Base-by-base conservation (phyloP, 1,140 invertebrate genomes). In the Drosophila tani region DNA sequence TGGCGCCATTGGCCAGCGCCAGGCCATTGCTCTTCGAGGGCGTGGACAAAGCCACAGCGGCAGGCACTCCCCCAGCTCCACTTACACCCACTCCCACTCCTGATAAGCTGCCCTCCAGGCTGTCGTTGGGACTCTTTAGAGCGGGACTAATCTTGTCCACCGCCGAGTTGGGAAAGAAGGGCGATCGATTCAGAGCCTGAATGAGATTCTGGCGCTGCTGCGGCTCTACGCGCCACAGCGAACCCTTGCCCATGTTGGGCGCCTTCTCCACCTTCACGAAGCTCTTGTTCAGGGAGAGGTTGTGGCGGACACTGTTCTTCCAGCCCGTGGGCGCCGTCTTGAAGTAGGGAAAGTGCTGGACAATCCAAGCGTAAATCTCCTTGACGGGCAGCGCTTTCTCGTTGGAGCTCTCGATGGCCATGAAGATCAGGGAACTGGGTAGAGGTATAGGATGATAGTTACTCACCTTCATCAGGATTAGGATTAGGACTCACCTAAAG, bases 361-460 rank as follows among this genome's bases (percentile, higher is more conserved):
- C 94, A 71, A 99, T 99, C 98, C 98, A 99, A n/a, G 97, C 96
- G 91, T 99, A 99, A 79, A 99, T 99, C 93, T 99, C 98, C 91
- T 98, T 98, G 0, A 99, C 98, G 2, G 98, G 98, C 60, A 99
- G 92, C 7, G 97, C 97, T 92, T 98, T 97, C 47, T 96, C 95
- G 5, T 96, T 95, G 0, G 97, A 98, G 76, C 98, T 97, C 93
- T 99, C 98, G 76, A 99, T 98, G 19, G 98, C 98, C 98, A 99
- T 99, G 93, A 99, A 99, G 83, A 99, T 99, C 40, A 99, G 95
- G 93, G 97, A 98, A 71, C 97, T 98, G 93, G 0, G 3, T 12
- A 29, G 6, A 7, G 29, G 29, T 0, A 7, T 0, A 29, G 7
- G 6, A 8, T n/a, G n/a, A n/a, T 8, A 32, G 7, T 9, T 2